Conservation (phyloP, 2,888 invertebrate genomes). For the Periphyllus acericola region DNA sequence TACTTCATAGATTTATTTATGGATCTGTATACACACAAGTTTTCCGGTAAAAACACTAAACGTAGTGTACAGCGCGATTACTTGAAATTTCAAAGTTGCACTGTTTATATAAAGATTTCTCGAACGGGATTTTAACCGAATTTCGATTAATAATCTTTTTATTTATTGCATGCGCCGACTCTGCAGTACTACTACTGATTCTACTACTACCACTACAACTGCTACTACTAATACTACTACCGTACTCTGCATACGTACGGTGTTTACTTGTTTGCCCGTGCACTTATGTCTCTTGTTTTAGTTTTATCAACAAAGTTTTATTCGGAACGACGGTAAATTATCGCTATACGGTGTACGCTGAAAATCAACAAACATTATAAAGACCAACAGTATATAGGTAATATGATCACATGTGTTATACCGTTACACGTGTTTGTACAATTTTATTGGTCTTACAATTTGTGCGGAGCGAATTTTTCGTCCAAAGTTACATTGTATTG, state of each 20-base stretch:
- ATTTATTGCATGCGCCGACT: background rate
- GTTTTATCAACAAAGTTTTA: slow-evolving; percentile 1
- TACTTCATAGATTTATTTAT: no score
- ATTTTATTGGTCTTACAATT: no score
- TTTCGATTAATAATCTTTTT: background rate
- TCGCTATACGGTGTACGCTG: background rate
- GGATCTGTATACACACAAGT: no score
- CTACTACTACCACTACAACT: no score
- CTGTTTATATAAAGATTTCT: background rate
- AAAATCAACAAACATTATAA: background rate
- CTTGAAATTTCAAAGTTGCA: background rate
- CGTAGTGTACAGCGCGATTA: background rate
- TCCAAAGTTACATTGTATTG: no score
- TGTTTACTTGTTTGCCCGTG: background rate
- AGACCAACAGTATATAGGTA: background rate
- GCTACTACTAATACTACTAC: no score
- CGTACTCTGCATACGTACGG: no score
- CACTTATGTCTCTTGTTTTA: background rate
- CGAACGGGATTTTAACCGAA: background rate
- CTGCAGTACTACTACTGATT: no score
- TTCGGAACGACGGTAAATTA: background rate
- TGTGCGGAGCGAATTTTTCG: no score
- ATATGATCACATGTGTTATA: background rate
- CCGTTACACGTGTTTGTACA: no score
- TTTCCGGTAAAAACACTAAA: background rate